A percentile compares a stretch with the other conserved stretches of the same genome.
These are phyloP conservation scores for Lordiphosa fenestrarum DNA, from an alignment of 2,888 invertebrate genomes.

Conservation along the genomic window DNA sequence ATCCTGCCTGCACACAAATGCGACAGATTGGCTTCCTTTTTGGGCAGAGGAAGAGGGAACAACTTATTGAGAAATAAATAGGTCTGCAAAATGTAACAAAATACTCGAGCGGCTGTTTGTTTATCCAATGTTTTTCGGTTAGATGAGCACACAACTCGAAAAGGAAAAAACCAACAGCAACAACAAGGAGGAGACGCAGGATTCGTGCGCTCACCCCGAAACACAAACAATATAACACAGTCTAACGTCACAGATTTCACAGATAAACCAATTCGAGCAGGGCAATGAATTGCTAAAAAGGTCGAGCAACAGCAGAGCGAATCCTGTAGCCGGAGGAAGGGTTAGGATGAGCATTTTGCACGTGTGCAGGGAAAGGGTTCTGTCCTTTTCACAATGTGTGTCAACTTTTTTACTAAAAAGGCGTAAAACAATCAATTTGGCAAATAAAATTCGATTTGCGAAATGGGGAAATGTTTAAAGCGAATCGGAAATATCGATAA, in stretches of 20 bases:
- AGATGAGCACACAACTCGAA: conserved; percentile 71
- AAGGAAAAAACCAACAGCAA: conserved; percentile 36
- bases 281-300: conserved; percentile 78
- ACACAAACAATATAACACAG: conserved; percentile 45
- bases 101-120: conserved; percentile 75
- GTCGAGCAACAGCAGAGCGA: conserved; percentile 42
- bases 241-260: conserved; percentile 71
- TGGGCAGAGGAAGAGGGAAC: conserved; percentile 4
- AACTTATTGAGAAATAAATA: conserved; percentile 33
- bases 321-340: conserved; percentile 8
- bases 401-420: conserved; percentile 60
- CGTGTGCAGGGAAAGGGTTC: conserved; percentile 55
- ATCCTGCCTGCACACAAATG: conserved; percentile 59
- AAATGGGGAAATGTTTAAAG: conserved; percentile 45
- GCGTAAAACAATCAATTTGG: conserved; percentile 70
- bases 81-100: conserved; percentile 53
- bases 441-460: conserved; percentile 72
- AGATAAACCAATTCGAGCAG: conserved; percentile 80
- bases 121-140: conserved; percentile 79
- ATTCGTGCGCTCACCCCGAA: conserved; percentile 44
- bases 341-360: conserved; percentile 4
- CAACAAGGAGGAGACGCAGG: conserved; percentile 30
- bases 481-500: conserved; percentile 52
- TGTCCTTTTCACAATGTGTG: conserved; percentile 58
- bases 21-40: conserved; percentile 64